Evolutionary conservation across 2,888 invertebrate genomes (phyloP), one percentile per base, ranked within the genome.

Genomic region (Pheosia gnoma): DNA sequence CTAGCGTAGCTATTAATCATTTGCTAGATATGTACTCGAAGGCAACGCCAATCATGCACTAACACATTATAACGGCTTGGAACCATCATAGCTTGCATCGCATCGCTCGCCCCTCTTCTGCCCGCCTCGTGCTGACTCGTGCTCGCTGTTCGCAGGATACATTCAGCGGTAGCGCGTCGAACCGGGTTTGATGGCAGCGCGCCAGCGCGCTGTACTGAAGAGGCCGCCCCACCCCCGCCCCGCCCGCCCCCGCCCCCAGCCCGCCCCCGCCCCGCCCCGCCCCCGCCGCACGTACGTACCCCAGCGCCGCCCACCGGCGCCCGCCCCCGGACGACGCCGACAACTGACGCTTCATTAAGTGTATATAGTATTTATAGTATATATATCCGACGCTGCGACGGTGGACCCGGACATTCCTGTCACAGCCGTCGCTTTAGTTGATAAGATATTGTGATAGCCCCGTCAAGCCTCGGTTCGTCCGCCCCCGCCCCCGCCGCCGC

Each of bases 141-240:
- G 49, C 5, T 8, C 13, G 11, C 37, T 0, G 11, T 39, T 82
- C 77, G 37, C 87, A 93, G 93, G 93, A 93, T 79, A 80, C 89
- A 74, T 89, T 89, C 81, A 74, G 86, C 65, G 87, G 87, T 66
- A 83, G 83, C 76, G 85, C 86, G 74, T 78, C 88, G 72, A 87
- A 83, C 80, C 90, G 91, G 82, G 92, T 93, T 90, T 93, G 93
- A 93, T 92, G 87, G 78, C 80, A 74, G 78, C 75, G 82, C 75
- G 59, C 58, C 65, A 66, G 68, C 77, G 65, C 75, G 75, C 66
- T 66, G 74, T 66, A 78, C 80, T 80, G 83, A 82, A 77, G 78
- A 63, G 68, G 73, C 78, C 74, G 73, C 62, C 43, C 25, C 25
- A 25, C 25, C 25, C 25, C 25, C 58, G 61, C 51, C 58, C 61